These are phyloP conservation scores for Sabatieria punctata DNA, from an alignment of 2,888 invertebrate genomes.

Conservation along the genomic window DNA sequence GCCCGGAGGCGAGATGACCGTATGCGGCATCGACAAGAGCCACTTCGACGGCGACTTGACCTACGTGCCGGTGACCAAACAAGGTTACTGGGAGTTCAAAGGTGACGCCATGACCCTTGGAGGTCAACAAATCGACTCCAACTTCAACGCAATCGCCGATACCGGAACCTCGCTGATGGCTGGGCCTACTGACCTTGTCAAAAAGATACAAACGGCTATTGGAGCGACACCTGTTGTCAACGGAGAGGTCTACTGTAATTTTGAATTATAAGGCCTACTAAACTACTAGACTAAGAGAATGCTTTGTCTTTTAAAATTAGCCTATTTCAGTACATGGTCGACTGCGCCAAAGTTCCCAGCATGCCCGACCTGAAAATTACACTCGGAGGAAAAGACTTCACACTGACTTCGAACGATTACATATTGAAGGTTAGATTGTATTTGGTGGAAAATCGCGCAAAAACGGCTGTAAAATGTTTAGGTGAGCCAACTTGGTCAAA, in stretches of 20 bases:
- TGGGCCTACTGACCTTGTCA: conserved; percentile 62
- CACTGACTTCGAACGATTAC: conserved; percentile 65
- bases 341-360: conserved; percentile 56
- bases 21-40: conserved; percentile 76
- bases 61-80: conserved; percentile 58
- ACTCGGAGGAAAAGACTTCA: conserved; percentile 56
- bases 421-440: conserved; percentile 60
- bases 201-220: conserved; percentile 51
- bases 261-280: too few species aligned
- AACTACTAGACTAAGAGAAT: too few species aligned
- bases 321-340: conserved; percentile 45
- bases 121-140: conserved; percentile 17
- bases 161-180: conserved; percentile 88
- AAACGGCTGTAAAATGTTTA: too few species aligned
- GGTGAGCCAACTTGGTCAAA: conserved; percentile 61
- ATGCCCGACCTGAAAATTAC: conserved; percentile 63
- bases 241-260: conserved; percentile 55
- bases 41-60: conserved; percentile 75
- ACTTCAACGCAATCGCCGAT: conserved; percentile 84
- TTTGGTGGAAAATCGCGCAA: too few species aligned
- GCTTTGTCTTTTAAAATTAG: too few species aligned
- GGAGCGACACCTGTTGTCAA: conserved; percentile 54
- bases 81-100: conserved; percentile 86
- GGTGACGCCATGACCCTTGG: conserved; percentile 46
- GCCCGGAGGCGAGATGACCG: conserved; percentile 11